Percentiles rank a stretch among this genome's conserved stretches.
These are phyloP conservation scores for Agonopterix heracliana DNA, from an alignment of 2,888 invertebrate genomes.

Conservation along the genomic window DNA sequence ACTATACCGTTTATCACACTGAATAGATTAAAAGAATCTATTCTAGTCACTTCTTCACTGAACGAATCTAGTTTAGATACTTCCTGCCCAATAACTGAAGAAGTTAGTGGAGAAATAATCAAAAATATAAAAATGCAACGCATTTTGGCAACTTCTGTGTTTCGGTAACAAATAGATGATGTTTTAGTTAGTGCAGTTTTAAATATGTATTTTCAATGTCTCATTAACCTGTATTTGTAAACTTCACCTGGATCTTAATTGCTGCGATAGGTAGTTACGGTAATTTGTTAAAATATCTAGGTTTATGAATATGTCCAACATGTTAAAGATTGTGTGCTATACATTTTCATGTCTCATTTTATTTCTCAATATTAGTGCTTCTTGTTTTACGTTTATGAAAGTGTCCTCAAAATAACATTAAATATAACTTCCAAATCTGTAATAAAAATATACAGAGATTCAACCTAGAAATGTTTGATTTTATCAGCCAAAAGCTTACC, in stretches of 20 bases:
- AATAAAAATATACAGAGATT: no score
- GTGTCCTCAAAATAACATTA: no score
- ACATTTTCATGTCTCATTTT: no score
- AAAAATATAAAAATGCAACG: background rate
- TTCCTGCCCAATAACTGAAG: background rate
- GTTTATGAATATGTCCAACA: no score
- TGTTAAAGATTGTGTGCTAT: no score
- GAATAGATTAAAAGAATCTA: background rate
- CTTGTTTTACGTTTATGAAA: no score
- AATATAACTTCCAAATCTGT: no score
- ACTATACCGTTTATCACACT: slow-evolving; percentile 7
- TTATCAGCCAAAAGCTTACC: no score
- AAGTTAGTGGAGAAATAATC: background rate
- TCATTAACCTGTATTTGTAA: slow-evolving; percentile 3
- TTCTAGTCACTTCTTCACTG: background rate
- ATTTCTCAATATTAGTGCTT: no score
- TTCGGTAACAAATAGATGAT: background rate
- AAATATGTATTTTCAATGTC: slow-evolving; percentile 2
- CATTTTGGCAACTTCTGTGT: background rate
- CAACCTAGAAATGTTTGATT: no score
- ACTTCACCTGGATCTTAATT: background rate
- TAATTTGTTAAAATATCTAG: no score
- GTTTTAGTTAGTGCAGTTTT: background rate
- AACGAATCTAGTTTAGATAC: background rate
- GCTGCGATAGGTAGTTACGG: background rate